Base-by-base conservation (phyloP, 1,140 invertebrate species). In the Magallana ariakensis region DNA sequence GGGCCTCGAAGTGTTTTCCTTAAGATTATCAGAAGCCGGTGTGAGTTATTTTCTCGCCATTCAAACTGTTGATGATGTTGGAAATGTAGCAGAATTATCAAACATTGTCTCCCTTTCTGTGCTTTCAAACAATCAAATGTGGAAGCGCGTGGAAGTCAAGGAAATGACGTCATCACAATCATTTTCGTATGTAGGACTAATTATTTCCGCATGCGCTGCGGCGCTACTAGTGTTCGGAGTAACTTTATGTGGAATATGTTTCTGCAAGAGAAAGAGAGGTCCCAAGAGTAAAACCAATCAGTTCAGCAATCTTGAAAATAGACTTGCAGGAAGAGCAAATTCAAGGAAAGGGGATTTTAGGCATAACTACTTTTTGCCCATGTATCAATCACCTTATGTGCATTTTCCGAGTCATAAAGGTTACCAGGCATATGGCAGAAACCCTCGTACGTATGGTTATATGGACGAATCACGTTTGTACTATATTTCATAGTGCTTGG, bases 121-220 rank as follows among this genome's bases (percentile, higher is more conserved):
- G 9, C 22, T 75, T 11, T 26, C 22, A 26, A 26, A 75, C 66
- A 2, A 75, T 11, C 33, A 46, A 46, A 75, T 10, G 9, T 75
- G 66, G 66, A 75, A 75, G 22, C 66, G 26, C 6, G 26, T 10
- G 22, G 66, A 75, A 33, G 10, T 10, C 9, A 75, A 11, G 10
- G 10, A 26, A 26, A 13, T 75, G 66, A 75, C 66, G 26, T 75
- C 22, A 75, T 15, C 66, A 33, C 66, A 75, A 11, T 26, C 66
- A 5, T 26, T 75, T 75, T 75, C 66, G 2, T 26, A 26, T 4
- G 19, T 26, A 13, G 66, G 66, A 26, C 22, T 75, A 11, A 46
- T 75, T 75, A 13, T 75, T 33, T 75, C 66, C 10, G 66, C 66
- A 75, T 26, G 66, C 15, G 66, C 66, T 11, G 66, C 66, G 13